Percentiles rank a stretch among this genome's conserved stretches.
phyloP scores from a whole-genome alignment of 2,888 invertebrate species.

The Scaptomyza polygonia region DNA sequence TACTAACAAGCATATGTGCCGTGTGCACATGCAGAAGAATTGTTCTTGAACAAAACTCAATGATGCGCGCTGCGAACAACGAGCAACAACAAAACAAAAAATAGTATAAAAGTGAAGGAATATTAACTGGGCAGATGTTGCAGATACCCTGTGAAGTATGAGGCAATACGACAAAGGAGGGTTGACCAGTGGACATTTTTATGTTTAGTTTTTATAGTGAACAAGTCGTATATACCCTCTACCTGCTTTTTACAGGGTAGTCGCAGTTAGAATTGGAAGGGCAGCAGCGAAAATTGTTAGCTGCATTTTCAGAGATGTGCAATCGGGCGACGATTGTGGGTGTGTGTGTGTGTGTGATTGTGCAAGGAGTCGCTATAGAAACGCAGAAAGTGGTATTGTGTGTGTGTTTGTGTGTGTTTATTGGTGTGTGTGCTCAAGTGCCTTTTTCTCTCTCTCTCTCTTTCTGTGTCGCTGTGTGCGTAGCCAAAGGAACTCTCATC shows the following conservation, averaged over 20 bases:
- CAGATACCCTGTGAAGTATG: slow-evolving; percentile 1
- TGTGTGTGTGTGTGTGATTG: slow-evolving; percentile 27
- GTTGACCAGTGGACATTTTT: too few species aligned
- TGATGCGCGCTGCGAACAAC: slow-evolving; percentile 54
- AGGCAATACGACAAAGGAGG: too few species aligned
- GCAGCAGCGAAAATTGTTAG: slow-evolving; percentile 48
- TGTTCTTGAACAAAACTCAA: slow-evolving; percentile 72
- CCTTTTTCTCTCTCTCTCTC: background rate
- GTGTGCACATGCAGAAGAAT: slow-evolving; percentile 49
- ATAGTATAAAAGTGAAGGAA: slow-evolving; percentile 1
- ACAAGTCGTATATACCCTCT: background rate
- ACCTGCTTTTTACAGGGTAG: slow-evolving; percentile 23
- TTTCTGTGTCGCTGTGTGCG: slow-evolving; percentile 10
- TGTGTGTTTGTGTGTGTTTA: slow-evolving; percentile 16
- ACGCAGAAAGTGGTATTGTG: too few species aligned
- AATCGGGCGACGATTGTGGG: slow-evolving; percentile 39
- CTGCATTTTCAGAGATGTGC: slow-evolving; percentile 64
- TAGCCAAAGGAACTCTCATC: slow-evolving; percentile 52
- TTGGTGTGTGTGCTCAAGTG: slow-evolving; percentile 28
- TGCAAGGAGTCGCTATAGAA: too few species aligned
- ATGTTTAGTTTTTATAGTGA: too few species aligned
- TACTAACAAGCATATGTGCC: slow-evolving; percentile 9
- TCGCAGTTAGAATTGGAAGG: slow-evolving; percentile 21
- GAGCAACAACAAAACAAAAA: slow-evolving; percentile 30
- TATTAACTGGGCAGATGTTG: background rate